Base-by-base conservation (phyloP, 2,888 invertebrate species). In the Phragmatobia fuliginosa region DNA sequence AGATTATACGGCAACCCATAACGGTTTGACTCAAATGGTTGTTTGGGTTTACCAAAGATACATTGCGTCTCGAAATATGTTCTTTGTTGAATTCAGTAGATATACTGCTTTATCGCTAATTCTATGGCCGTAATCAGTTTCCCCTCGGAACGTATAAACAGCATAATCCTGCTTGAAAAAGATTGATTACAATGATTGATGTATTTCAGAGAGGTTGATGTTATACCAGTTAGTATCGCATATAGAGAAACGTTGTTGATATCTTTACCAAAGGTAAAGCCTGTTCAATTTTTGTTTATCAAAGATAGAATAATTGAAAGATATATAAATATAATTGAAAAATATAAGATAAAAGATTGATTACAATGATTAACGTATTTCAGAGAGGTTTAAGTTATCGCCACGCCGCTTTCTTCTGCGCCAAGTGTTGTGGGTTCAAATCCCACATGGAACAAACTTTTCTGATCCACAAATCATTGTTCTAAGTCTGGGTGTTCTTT, bases 1-100 rank as follows among this genome's bases (percentile, higher is more conserved):
- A 62, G 32, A 32, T n/a, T 32, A 62, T 32, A 45, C 45, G 28
- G n/a, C 31, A 28, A 45, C 28, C 32, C 62, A 41, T 62, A 62
- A 45, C 28, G 11, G 31, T 45, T 11, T 31, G 1, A 31, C 45
- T 31, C 41, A 28, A 62, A 62, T 21, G 28, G 21, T 62, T 62
- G 62, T 45, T 14, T 31, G 45, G 45, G 18, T n/a, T 62, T 45
- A 62, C 1, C 33, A 32, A 11, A 60, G 59, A 60, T 33, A 32
- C 59, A 60, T 60, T 60, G 4, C 32, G 32, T 8, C 33, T 32
- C 32, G 59, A 59, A 21, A 31, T 59, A 60, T 60, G 31, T 32
- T 16, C 58, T 33, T 60, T 60, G 33, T 21, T 32, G 10, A 60
- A 16, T 28, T 56, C 28, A 2, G 16, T 28, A 56, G 56, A 56